A percentile compares a stretch with the other conserved stretches of the same genome.
Evolutionary conservation across 2,888 invertebrate genomes (phyloP).

Genomic region (Tinea semifulvella): DNA sequence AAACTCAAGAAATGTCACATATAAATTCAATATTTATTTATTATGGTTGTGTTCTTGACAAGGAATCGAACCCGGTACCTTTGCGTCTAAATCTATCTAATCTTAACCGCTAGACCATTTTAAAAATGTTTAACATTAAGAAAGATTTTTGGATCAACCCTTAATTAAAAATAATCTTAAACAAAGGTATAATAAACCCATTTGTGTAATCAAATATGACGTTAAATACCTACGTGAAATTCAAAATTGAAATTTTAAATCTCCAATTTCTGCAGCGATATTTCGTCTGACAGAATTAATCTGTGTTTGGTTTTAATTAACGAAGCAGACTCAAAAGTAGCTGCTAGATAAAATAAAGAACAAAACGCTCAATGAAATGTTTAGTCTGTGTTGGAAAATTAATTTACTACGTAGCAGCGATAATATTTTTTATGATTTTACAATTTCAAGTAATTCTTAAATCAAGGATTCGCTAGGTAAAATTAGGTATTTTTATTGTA

Average conservation of each 20-base stretch:
- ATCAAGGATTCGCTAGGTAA: too few relatives aligned
- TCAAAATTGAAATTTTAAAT: conserved; percentile 4
- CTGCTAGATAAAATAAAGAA: conserved; percentile 7
- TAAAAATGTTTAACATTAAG: too few relatives aligned
- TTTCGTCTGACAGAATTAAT: conserved; percentile 8
- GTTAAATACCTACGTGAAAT: not conserved
- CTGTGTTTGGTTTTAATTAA: conserved; percentile 45
- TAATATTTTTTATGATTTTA: not conserved
- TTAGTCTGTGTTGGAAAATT: conserved; percentile 2
- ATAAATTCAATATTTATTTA: too few relatives aligned
- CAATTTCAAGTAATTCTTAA: not conserved
- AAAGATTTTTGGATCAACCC: too few relatives aligned
- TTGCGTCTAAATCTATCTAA: not conserved
- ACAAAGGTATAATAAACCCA: not conserved
- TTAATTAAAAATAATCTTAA: not conserved
- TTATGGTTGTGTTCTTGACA: too few relatives aligned
- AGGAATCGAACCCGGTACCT: not conserved
- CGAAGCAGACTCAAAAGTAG: conserved; percentile 29
- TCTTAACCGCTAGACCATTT: too few relatives aligned
- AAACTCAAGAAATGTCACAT: too few relatives aligned
- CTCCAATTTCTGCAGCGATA: conserved; percentile 5
- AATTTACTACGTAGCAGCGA: not conserved
- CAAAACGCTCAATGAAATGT: not conserved
- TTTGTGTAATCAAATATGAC: not conserved
- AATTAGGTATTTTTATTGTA: too few relatives aligned